Percentiles rank a stretch among this genome's conserved stretches.
Evolutionary conservation across 1,140 invertebrate genomes (phyloP).

Genomic region (Brachionus calyciflorus): DNA sequence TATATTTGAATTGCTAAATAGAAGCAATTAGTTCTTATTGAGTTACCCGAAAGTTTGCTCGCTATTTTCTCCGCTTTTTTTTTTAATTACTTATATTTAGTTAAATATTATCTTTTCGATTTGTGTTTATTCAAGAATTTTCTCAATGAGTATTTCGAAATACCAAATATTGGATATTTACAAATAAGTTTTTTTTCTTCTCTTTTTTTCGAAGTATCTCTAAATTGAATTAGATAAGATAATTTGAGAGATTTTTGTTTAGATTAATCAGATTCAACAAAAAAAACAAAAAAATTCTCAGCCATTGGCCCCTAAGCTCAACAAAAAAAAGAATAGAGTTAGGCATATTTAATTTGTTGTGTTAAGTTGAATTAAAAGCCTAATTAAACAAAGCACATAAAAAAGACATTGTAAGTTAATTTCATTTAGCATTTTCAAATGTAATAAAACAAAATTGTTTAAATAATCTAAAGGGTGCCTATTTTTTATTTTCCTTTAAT

Average conservation of each 20-base stretch:
- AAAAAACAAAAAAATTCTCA: no score
- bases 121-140: slow-evolving; percentile 11
- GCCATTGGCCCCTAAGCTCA: no score
- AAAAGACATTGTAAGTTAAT: slow-evolving; percentile 6
- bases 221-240: no score
- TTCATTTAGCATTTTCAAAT: slow-evolving; percentile 5
- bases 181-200: slow-evolving; percentile 6
- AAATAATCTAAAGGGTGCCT: not conserved
- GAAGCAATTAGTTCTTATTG: slow-evolving; percentile 38
- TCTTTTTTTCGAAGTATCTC: no score
- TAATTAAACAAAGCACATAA: not conserved
- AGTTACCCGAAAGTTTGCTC: slow-evolving; percentile 14
- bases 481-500: not conserved
- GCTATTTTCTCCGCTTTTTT: not conserved
- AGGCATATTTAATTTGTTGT: no score
- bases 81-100: no score
- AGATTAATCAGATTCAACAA: no score
- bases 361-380: not conserved
- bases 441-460: no score
- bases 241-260: not conserved
- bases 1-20: slow-evolving; percentile 42
- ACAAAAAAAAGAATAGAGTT: no score
- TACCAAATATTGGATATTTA: slow-evolving; percentile 42
- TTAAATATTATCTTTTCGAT: slow-evolving; percentile 13
- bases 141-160: slow-evolving; percentile 2